Conservation (phyloP, 1,140 invertebrate species). For the Leucophenga varia region DNA sequence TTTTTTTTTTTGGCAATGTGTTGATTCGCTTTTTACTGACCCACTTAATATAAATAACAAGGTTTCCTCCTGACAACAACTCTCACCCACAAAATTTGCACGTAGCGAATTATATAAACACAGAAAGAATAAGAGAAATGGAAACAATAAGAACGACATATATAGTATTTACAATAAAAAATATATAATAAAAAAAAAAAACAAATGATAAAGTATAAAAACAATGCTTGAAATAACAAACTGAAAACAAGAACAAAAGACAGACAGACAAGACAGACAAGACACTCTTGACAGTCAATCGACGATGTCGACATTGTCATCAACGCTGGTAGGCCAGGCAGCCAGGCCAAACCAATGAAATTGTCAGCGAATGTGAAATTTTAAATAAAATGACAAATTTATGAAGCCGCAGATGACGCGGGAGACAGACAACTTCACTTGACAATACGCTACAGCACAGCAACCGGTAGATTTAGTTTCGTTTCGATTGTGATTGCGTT, state of each 20-base stretch:
- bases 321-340: constrained; percentile 6
- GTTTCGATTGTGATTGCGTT: too few relatives aligned
- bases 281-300: too few relatives aligned
- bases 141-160: background rate
- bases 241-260: constrained; percentile 18
- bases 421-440: too few relatives aligned
- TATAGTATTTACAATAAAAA: constrained; percentile 18
- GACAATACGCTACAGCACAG: too few relatives aligned
- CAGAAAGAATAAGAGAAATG: background rate
- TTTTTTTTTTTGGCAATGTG: constrained; percentile 17
- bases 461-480: too few relatives aligned
- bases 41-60: constrained; percentile 37
- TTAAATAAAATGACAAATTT: constrained; percentile 53
- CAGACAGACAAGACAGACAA: background rate
- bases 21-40: constrained; percentile 39
- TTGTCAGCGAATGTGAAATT: constrained; percentile 51
- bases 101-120: too few relatives aligned
- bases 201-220: background rate
- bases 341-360: constrained; percentile 34
- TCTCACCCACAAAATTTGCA: constrained; percentile 23
- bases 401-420: constrained; percentile 18
- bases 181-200: constrained; percentile 32
- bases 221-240: background rate
- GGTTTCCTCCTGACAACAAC: constrained; percentile 33
- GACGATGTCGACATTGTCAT: too few relatives aligned